Conservation (phyloP, 2,797 vertebrate species). For the Enteromius viviparus region DNA sequence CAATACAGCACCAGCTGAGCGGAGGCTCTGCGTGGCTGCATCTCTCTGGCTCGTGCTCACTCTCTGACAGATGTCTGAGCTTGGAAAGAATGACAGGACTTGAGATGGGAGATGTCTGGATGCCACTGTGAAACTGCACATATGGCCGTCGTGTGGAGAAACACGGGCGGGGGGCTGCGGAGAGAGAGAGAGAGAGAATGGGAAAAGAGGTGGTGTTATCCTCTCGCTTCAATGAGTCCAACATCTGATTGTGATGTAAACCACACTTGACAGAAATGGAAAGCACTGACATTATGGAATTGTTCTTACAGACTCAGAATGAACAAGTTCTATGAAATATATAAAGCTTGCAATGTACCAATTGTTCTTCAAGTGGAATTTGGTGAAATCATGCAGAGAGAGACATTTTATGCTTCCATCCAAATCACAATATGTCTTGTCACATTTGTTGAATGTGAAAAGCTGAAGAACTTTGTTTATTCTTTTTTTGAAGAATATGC, state of each 20-base stretch:
- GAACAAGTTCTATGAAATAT: slow-evolving; percentile 34
- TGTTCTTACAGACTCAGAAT: slow-evolving; percentile 29
- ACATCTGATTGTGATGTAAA: slow-evolving; percentile 49
- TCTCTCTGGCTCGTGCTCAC: slow-evolving; percentile 59
- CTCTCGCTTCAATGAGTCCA: slow-evolving; percentile 21
- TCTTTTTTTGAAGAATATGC: not conserved
- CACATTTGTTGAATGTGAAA: not conserved
- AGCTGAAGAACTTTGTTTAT: not conserved
- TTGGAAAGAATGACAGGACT: slow-evolving; percentile 63
- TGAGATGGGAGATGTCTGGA: slow-evolving; percentile 56
- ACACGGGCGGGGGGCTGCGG: slow-evolving; percentile 42
- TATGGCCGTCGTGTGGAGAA: slow-evolving; percentile 54
- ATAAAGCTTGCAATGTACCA: not conserved
- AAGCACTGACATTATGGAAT: slow-evolving; percentile 35
- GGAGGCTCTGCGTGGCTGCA: slow-evolving; percentile 46
- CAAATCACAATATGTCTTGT: not conserved
- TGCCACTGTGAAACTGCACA: slow-evolving; percentile 60
- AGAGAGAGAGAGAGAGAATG: slow-evolving; percentile 41
- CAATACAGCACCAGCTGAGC: slow-evolving; percentile 48
- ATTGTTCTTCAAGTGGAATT: not conserved
- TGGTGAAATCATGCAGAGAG: slow-evolving; percentile 9
- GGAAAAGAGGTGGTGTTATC: slow-evolving; percentile 27
- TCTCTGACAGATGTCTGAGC: slow-evolving; percentile 65
- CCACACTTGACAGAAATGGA: slow-evolving; percentile 46
- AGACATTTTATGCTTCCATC: not conserved